Evolutionary conservation across 2,888 invertebrate genomes (phyloP).

Genomic region (Chirona hameri): DNA sequence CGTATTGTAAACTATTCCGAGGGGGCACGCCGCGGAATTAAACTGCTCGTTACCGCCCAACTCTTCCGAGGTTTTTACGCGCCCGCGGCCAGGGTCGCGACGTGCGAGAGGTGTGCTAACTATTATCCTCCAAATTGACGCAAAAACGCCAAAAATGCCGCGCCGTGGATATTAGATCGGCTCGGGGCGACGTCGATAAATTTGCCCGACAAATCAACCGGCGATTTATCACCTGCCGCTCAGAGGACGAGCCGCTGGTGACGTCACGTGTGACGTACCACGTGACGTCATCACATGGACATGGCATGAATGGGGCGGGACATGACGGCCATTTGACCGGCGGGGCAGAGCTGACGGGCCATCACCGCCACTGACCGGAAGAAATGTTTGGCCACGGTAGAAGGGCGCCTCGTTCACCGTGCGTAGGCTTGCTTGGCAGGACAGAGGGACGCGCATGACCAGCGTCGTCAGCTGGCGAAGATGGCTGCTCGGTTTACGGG

Average conservation of each 20-base stretch:
- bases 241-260: no score
- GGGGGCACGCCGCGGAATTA: background rate
- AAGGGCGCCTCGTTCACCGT: no score
- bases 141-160: slow-evolving; percentile 1
- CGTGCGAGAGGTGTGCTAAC: background rate
- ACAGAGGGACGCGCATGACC: no score
- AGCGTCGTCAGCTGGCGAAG: no score
- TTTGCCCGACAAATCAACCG: background rate
- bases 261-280: no score
- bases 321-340: no score
- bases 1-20: background rate
- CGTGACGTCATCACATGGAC: no score
- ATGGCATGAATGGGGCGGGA: background rate
- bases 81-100: background rate
- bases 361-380: no score
- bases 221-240: background rate
- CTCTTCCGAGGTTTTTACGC: background rate
- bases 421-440: no score
- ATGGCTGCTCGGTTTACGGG: no score
- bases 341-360: no score
- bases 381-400: no score
- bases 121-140: slow-evolving; percentile 9
- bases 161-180: background rate
- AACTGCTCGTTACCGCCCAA: background rate
- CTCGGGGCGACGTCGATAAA: background rate